Conservation (phyloP, 1,140 invertebrate species). For the Teleopsis dalmanni region DNA sequence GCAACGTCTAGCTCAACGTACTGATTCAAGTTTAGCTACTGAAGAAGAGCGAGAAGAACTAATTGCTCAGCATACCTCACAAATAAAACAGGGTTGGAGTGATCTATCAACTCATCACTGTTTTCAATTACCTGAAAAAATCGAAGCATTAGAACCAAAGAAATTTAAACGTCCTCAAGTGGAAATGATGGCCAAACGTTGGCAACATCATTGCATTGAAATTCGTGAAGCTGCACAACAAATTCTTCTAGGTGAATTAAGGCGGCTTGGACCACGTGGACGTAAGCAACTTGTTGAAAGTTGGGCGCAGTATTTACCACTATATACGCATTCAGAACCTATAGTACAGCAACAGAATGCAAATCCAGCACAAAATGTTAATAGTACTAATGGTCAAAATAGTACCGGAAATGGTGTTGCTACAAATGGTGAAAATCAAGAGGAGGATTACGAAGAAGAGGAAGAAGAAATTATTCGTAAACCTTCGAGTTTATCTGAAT, state of each 20-base stretch:
- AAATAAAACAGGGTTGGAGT: conserved; percentile 96
- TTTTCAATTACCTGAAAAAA: conserved; percentile 88
- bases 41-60: conserved; percentile 75
- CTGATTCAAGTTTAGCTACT: conserved; percentile 42
- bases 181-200: conserved; percentile 92
- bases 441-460: conserved; percentile 76
- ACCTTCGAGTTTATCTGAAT: conserved; percentile 75
- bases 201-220: conserved; percentile 98
- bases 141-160: conserved; percentile 61
- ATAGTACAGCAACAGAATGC: conserved; percentile 52
- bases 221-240: conserved; percentile 95
- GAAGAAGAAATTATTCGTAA: conserved; percentile 70
- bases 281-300: conserved; percentile 86
- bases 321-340: conserved; percentile 68
- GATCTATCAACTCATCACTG: conserved; percentile 92
- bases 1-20: conserved; percentile 52
- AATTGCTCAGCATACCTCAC: conserved; percentile 75
- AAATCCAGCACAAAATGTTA: conserved; percentile 43
- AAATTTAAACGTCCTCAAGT: conserved; percentile 88
- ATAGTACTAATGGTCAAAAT: conserved; percentile 18
- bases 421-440: conserved; percentile 19
- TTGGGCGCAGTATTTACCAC: conserved; percentile 90
- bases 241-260: conserved; percentile 85
- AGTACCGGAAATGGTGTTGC: conserved; percentile 8
- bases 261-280: conserved; percentile 82